Evolutionary conservation across 2,113 vertebrate genomes (phyloP), one percentile per base, ranked within the genome.

Genomic region (Daboia siamensis): DNA sequence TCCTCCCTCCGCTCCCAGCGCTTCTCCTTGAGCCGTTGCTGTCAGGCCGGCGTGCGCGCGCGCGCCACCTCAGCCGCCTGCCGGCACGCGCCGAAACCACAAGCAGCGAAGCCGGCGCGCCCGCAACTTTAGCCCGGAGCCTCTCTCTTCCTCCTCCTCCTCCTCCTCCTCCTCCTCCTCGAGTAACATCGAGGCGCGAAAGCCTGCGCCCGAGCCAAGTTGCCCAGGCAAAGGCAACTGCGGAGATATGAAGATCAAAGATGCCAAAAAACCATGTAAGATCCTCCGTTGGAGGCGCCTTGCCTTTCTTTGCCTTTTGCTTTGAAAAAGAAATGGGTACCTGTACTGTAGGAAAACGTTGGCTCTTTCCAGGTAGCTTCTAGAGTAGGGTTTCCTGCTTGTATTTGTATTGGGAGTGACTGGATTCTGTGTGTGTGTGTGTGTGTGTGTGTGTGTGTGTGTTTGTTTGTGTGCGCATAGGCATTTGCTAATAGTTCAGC

Each of bases 221-320:
- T 88, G 23, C 94, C 93, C 94, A 93, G 93, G 86, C 92, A 90
- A 91, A 94, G 33, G 69, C 89, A 11, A 56, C 92, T 74, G 90
- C 86, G 90, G 89, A 94, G 92, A 94, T 95, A 98, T 98, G 98
- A 98, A 98, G 97, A 98, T 98, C 96, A 98, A 98, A 94, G 98
- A 98, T 97, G 98, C 98, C 95, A 98, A 98, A 96, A 98, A 98
- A 91, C 98, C 98, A 91, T 98, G 98, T 98, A 97, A 98, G 97
- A 90, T 4, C 39, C 10, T 8, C n/a, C 12, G 39, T 51, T 0
- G 56, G 33, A 3, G 15, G 48, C 5, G 2, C 23, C 52, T 15
- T 80, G 20, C 17, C 29, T 24, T 3, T 17, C 39, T 39, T 4
- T 11, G 29, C 7, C 15, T 4, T 54, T 23, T 15, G 10, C 17